Conservation (phyloP, 2,888 invertebrate species). For the Lamproptera curius region DNA sequence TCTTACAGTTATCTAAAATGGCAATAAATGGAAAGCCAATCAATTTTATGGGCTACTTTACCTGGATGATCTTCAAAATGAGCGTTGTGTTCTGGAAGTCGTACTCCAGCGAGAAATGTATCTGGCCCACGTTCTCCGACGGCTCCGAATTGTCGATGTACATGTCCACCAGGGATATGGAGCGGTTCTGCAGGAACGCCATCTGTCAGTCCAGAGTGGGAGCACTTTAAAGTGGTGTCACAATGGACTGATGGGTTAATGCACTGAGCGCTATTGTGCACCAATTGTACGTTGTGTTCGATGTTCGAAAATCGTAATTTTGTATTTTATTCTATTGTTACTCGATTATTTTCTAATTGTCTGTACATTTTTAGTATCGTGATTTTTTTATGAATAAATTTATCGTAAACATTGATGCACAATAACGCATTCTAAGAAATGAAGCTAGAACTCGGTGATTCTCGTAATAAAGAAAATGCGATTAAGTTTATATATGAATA, state of each 20-base stretch:
- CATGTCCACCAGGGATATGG: constrained; percentile 95
- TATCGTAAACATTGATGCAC: constrained; percentile 3
- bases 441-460: background rate
- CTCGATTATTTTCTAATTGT: no score
- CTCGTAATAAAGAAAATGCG: background rate
- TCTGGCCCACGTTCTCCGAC: constrained; percentile 95
- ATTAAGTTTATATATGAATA: background rate
- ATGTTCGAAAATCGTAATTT: background rate
- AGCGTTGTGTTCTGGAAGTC: constrained; percentile 96
- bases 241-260: constrained; percentile 18
- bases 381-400: no score
- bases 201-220: constrained; percentile 69
- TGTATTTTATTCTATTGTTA: no score
- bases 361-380: no score
- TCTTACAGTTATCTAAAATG: no score
- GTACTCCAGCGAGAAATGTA: constrained; percentile 95
- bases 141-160: constrained; percentile 96
- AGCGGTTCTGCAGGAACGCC: constrained; percentile 90
- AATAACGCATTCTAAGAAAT: background rate
- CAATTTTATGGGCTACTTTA: no score
- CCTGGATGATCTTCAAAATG: constrained; percentile 93
- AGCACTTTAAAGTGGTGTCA: constrained; percentile 43
- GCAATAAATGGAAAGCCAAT: no score
- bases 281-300: constrained; percentile 13
- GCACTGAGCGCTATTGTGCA: constrained; percentile 12